These are phyloP conservation scores for Melanotaenia nigrans DNA, from an alignment of 2,797 vertebrate species.

Conservation along the genomic window DNA sequence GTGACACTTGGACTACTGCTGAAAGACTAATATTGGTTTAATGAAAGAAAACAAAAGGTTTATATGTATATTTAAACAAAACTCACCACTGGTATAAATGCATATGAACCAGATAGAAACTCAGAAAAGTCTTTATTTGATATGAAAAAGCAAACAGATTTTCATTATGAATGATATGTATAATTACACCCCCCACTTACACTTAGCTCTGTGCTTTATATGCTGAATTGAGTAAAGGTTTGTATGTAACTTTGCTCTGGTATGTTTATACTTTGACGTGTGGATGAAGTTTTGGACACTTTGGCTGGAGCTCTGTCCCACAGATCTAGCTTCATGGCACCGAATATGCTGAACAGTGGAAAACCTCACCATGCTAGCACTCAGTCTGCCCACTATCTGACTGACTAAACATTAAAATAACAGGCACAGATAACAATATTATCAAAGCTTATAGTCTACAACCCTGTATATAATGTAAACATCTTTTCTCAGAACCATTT, in stretches of 20 bases:
- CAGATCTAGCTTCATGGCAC: slow-evolving; percentile 11
- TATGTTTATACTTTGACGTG: background rate
- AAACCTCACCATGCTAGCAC: background rate
- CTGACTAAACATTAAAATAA: slow-evolving; percentile 1
- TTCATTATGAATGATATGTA: slow-evolving; percentile 27
- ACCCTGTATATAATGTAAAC: slow-evolving; percentile 18
- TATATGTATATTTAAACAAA: slow-evolving; percentile 17
- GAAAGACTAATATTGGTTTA: slow-evolving; percentile 15
- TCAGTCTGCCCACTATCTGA: background rate
- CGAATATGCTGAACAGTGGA: background rate
- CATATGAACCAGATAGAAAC: background rate
- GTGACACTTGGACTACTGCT: slow-evolving; percentile 2
- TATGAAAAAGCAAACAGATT: slow-evolving; percentile 46
- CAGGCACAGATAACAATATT: slow-evolving; percentile 13
- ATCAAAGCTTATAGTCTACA: slow-evolving; percentile 24
- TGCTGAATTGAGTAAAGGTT: background rate
- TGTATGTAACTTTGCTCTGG: background rate
- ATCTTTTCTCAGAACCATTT: background rate
- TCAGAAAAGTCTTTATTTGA: slow-evolving; percentile 63
- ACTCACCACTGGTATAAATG: background rate
- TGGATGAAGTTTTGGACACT: background rate
- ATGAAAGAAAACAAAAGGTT: background rate
- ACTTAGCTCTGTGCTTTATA: background rate
- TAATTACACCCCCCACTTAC: slow-evolving; percentile 51
- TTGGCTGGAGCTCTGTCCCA: background rate